phyloP scores from a whole-genome alignment of 2,888 invertebrate species.

The Scaptomyza tumidula region DNA sequence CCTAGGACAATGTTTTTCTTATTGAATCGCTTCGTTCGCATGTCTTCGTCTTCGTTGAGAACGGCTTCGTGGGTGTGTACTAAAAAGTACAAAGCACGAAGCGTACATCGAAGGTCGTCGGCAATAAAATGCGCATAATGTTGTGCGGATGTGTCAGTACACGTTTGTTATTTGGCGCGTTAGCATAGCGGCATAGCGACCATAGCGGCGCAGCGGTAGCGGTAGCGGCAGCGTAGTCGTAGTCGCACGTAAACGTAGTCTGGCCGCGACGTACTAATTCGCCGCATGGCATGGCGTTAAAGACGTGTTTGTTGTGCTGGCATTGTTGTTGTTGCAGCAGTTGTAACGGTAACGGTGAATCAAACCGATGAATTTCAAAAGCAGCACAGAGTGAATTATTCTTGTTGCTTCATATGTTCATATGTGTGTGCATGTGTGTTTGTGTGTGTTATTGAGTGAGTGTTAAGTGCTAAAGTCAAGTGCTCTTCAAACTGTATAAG shows the following conservation, averaged over 20 bases:
- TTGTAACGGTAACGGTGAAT: constrained; percentile 49
- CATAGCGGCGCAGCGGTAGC: constrained; percentile 21
- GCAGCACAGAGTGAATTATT: constrained; percentile 32
- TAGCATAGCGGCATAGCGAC: constrained; percentile 52
- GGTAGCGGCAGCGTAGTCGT: constrained; percentile 17
- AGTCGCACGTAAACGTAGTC: constrained; percentile 26
- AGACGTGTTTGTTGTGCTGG: constrained; percentile 28
- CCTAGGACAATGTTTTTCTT: constrained; percentile 82
- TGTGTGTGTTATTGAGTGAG: constrained; percentile 2
- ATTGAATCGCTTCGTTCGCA: constrained; percentile 63
- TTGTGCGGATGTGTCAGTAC: constrained; percentile 80
- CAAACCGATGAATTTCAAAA: constrained; percentile 28
- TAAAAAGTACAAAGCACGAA: constrained; percentile 67
- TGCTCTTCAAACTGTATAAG: constrained; percentile 56
- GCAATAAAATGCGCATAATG: constrained; percentile 83
- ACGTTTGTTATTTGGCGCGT: constrained; percentile 82
- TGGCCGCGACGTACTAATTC: constrained; percentile 14
- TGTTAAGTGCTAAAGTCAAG: constrained; percentile 59
- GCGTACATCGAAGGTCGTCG: constrained; percentile 70
- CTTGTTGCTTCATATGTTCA: constrained; percentile 19
- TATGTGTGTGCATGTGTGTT: constrained; percentile 7
- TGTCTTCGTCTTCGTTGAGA: constrained; percentile 12
- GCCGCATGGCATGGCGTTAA: constrained; percentile 43
- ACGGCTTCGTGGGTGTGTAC: constrained; percentile 63
- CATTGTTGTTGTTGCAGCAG: constrained; percentile 13